A percentile compares a stretch with the other conserved stretches of the same genome.
Conservation (phyloP, 2,888 invertebrate species). For the Itoplectis maculator region DNA sequence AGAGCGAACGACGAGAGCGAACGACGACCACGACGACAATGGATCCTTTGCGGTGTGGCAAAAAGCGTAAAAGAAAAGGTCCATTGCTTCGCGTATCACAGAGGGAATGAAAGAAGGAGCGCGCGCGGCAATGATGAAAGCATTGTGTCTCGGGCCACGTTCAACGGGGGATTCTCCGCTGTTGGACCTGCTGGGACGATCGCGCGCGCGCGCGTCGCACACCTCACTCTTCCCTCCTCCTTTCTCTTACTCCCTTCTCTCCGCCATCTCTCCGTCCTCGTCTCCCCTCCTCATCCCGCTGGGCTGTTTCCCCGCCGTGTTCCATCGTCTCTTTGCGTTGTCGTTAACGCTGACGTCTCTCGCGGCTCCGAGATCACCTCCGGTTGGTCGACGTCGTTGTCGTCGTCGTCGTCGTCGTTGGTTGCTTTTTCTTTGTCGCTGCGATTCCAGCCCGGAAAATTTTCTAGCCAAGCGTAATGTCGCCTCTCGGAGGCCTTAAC, state of each 20-base stretch:
- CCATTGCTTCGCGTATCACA: constrained; percentile 73
- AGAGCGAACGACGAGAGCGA: constrained; percentile 21
- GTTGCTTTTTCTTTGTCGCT: constrained; percentile 60
- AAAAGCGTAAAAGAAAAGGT: constrained; percentile 80
- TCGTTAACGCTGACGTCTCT: constrained; percentile 71
- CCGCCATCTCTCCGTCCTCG: too few relatives aligned
- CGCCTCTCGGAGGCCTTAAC: neutral
- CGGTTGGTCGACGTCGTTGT: too few relatives aligned
- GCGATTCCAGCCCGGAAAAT: constrained; percentile 46
- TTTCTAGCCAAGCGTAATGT: too few relatives aligned
- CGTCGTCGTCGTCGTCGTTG: constrained; percentile 37
- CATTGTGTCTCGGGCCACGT: constrained; percentile 82
- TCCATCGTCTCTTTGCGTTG: constrained; percentile 65
- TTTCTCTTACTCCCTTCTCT: constrained; percentile 48
- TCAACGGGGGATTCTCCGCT: constrained; percentile 71
- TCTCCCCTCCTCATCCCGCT: constrained; percentile 29
- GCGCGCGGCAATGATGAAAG: constrained; percentile 84
- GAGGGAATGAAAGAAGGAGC: constrained; percentile 80
- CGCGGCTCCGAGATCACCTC: constrained; percentile 67
- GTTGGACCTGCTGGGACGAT: constrained; percentile 64
- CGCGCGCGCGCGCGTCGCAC: too few relatives aligned
- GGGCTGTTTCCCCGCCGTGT: constrained; percentile 9
- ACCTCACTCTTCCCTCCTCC: too few relatives aligned
- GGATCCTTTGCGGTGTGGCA: constrained; percentile 81
- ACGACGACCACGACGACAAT: constrained; percentile 79